Percentiles rank a stretch among this genome's conserved stretches.
phyloP scores from a whole-genome alignment of 2,113 vertebrate genomes.

The Cryptotis parvus region DNA sequence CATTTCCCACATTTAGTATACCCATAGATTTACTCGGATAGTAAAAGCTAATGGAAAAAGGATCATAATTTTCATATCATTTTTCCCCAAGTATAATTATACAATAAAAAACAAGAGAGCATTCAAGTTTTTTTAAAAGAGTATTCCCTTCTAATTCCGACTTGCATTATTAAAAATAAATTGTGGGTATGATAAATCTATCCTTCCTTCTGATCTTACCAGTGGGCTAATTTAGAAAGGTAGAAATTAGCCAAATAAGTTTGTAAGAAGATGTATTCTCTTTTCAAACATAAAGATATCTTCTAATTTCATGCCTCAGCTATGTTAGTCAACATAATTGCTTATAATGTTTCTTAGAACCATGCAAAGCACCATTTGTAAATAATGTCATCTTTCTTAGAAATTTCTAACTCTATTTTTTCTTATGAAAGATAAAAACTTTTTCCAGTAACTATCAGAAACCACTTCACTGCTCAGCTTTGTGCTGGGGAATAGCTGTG shows the following conservation, averaged over 20 bases:
- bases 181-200: conserved; percentile 44
- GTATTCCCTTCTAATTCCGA: conserved; percentile 53
- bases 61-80: conserved; percentile 23
- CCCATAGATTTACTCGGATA: conserved; percentile 12
- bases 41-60: conserved; percentile 58
- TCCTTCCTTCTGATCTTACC: conserved; percentile 49
- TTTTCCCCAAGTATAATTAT: conserved; percentile 41
- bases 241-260: conserved; percentile 36
- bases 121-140: conserved; percentile 41
- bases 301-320: conserved; percentile 72
- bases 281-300: conserved; percentile 32
- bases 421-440: conserved; percentile 24
- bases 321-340: conserved; percentile 61
- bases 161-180: conserved; percentile 60
- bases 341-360: conserved; percentile 26
- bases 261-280: conserved; percentile 27
- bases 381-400: conserved; percentile 47
- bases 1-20: too few species aligned
- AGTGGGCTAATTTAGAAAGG: conserved; percentile 55
- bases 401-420: conserved; percentile 49
- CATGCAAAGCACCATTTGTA: conserved; percentile 45
- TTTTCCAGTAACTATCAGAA: too few species aligned
- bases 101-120: conserved; percentile 52
- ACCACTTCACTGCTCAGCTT: too few species aligned
- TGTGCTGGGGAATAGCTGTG: too few species aligned